Percentiles rank a stretch among this genome's conserved stretches.
These are phyloP conservation scores for Acrocephalus scirpaceus DNA, from an alignment of 2,797 vertebrate genomes.

Conservation along the genomic window DNA sequence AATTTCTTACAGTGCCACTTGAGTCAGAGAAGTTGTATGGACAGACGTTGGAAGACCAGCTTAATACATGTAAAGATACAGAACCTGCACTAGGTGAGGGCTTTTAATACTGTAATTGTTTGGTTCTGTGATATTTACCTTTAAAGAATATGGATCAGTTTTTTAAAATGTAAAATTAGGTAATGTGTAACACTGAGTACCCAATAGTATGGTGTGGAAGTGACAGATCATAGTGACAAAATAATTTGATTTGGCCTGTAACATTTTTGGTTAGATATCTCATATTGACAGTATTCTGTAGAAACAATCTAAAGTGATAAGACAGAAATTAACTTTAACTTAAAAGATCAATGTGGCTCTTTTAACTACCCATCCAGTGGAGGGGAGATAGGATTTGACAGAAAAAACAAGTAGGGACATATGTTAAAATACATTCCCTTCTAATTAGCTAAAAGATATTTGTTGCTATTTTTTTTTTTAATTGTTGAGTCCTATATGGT, in stretches of 20 bases:
- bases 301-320: neutral
- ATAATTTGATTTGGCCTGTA: neutral
- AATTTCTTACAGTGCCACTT: neutral
- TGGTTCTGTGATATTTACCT: neutral
- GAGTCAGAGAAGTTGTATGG: neutral
- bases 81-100: conserved; percentile 40
- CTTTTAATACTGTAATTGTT: neutral
- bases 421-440: neutral
- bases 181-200: neutral
- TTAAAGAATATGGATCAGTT: neutral
- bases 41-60: conserved; percentile 44
- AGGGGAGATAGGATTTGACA: neutral
- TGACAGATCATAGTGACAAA: neutral
- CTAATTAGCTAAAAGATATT: neutral
- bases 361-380: neutral
- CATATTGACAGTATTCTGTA: neutral
- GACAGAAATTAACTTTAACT: neutral
- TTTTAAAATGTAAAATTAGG: neutral
- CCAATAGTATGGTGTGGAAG: neutral
- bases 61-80: conserved; percentile 18
- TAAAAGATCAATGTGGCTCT: neutral
- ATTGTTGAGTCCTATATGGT: neutral
- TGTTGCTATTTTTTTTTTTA: neutral
- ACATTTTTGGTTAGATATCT: neutral
- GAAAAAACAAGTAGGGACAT: neutral